phyloP scores from a whole-genome alignment of 2,888 invertebrate species.

The Melanargia galathea region DNA sequence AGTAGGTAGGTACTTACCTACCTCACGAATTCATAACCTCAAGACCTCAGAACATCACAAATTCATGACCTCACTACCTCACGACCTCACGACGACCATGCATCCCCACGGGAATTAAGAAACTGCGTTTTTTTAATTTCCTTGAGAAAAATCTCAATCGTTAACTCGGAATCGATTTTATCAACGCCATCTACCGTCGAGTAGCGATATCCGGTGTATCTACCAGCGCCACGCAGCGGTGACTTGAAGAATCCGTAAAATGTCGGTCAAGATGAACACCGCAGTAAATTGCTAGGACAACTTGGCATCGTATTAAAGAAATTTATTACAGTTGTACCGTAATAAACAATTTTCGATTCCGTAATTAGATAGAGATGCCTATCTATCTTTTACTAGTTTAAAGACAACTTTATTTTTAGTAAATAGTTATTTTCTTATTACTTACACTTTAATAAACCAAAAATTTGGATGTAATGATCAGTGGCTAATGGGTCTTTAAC shows the following conservation, averaged over 20 bases:
- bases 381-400: background rate
- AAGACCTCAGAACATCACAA: no score
- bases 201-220: constrained; percentile 53
- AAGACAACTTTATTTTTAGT: background rate
- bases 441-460: background rate
- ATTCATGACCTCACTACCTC: no score
- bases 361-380: constrained; percentile 10
- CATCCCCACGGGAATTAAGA: no score
- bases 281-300: constrained; percentile 8
- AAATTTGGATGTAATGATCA: constrained; percentile 2
- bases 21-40: no score
- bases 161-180: constrained; percentile 43
- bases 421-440: constrained; percentile 7
- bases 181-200: constrained; percentile 67
- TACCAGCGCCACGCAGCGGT: constrained; percentile 42
- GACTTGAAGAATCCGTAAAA: constrained; percentile 32
- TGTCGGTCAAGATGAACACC: constrained; percentile 12
- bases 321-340: constrained; percentile 57
- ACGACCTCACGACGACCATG: no score
- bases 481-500: no score
- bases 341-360: constrained; percentile 11
- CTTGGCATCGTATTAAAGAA: constrained; percentile 61
- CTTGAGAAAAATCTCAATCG: no score
- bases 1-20: no score
- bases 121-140: no score